Conservation (phyloP, 2,888 invertebrate species). For the Eilema caniola region DNA sequence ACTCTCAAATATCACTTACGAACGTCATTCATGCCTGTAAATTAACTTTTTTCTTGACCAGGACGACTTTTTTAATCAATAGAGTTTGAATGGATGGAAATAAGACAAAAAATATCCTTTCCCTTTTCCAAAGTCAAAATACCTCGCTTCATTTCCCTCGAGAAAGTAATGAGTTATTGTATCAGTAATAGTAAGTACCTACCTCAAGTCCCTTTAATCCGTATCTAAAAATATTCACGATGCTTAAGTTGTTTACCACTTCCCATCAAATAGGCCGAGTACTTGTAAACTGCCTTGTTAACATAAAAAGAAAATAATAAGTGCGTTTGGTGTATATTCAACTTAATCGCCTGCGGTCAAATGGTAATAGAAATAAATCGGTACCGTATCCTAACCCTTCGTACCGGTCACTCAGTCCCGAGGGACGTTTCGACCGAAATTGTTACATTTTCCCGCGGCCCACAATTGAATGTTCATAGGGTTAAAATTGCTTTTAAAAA, state of each 20-base stretch:
- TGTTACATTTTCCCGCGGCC: conserved; percentile 52
- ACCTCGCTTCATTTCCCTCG: too few relatives aligned
- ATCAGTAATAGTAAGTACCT: too few relatives aligned
- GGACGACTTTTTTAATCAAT: too few relatives aligned
- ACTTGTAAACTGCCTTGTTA: not conserved
- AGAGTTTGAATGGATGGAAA: too few relatives aligned
- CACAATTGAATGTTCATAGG: conserved; percentile 66
- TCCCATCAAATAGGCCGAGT: not conserved
- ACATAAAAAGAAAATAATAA: not conserved
- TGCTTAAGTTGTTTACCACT: not conserved
- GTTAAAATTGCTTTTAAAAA: conserved; percentile 53
- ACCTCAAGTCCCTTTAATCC: too few relatives aligned
- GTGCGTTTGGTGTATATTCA: conserved; percentile 32
- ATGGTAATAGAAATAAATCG: conserved; percentile 57
- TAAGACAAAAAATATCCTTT: too few relatives aligned
- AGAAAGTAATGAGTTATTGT: too few relatives aligned
- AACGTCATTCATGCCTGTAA: too few relatives aligned
- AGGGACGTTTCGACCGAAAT: conserved; percentile 41
- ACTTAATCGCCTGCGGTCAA: conserved; percentile 37
- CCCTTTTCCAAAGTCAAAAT: too few relatives aligned
- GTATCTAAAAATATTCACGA: not conserved
- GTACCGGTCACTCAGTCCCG: conserved; percentile 42
- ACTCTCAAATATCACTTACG: too few relatives aligned
- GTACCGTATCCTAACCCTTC: conserved; percentile 49
- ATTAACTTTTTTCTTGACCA: too few relatives aligned